A percentile compares a stretch with the other conserved stretches of the same genome.
phyloP scores from a whole-genome alignment of 1,140 invertebrate genomes.

The Limonius californicus region DNA sequence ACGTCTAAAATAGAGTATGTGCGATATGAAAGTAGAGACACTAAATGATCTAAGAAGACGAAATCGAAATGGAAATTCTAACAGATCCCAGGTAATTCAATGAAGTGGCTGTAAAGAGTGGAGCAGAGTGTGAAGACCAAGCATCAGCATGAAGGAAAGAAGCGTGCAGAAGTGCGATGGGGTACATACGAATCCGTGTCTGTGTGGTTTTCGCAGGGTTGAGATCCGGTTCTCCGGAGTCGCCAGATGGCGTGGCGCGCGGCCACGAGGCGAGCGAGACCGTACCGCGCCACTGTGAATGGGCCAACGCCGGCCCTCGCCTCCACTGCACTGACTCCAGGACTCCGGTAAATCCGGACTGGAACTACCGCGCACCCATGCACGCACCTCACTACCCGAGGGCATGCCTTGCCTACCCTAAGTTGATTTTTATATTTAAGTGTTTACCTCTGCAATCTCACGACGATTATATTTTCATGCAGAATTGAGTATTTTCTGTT shows the following conservation, averaged over 20 bases:
- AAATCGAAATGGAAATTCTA: too few species aligned
- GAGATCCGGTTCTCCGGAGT: constrained; percentile 56
- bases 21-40: too few species aligned
- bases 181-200: constrained; percentile 50
- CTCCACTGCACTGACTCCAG: constrained; percentile 35
- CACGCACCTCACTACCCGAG: neutral
- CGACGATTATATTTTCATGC: neutral
- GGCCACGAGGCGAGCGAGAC: constrained; percentile 60
- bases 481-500: neutral
- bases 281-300: constrained; percentile 57
- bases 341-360: constrained; percentile 1
- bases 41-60: too few species aligned
- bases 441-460: neutral
- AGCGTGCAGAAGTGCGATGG: constrained; percentile 18
- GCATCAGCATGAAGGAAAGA: constrained; percentile 3
- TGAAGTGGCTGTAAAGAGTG: neutral
- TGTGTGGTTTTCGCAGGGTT: constrained; percentile 55
- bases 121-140: neutral
- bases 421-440: constrained; percentile 1
- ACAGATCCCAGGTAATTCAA: too few species aligned
- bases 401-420: constrained; percentile 1
- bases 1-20: too few species aligned
- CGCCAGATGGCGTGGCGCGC: constrained; percentile 63
- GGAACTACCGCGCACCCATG: neutral
- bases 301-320: constrained; percentile 26